Conservation (phyloP, 2,888 invertebrate genomes). For the Lochmaea capreae region DNA sequence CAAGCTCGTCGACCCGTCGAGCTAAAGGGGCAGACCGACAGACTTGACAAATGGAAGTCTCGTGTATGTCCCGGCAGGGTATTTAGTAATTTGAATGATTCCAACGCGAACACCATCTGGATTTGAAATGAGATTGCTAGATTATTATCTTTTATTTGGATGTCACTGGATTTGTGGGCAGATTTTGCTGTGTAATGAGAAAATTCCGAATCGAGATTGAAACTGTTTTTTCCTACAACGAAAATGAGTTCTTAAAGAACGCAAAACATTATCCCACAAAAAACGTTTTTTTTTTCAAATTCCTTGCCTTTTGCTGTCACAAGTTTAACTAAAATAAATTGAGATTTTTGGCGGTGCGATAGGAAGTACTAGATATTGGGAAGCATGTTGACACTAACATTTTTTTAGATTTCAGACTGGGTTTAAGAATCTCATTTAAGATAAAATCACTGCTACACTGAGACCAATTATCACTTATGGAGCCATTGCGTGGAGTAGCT, state of each 20-base stretch:
- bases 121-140: slow-evolving; percentile 49
- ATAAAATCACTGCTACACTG: too few relatives aligned
- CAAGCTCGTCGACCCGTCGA: slow-evolving; percentile 38
- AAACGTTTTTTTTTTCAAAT: slow-evolving; percentile 1
- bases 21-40: slow-evolving; percentile 45
- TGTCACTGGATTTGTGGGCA: slow-evolving; percentile 36
- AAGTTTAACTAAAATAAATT: slow-evolving; percentile 8
- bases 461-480: too few relatives aligned
- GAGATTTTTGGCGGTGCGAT: not conserved
- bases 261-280: slow-evolving; percentile 10
- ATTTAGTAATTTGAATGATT: slow-evolving; percentile 57
- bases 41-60: slow-evolving; percentile 60
- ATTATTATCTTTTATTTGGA: slow-evolving; percentile 41
- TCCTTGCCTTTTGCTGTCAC: not conserved
- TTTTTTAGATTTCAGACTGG: not conserved
- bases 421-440: too few relatives aligned
- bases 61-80: slow-evolving; percentile 54
- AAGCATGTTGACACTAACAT: not conserved
- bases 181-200: slow-evolving; percentile 39
- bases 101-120: slow-evolving; percentile 51
- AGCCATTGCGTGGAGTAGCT: too few relatives aligned
- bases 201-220: slow-evolving; percentile 27
- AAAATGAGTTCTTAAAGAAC: slow-evolving; percentile 14
- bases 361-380: not conserved
- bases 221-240: slow-evolving; percentile 7